Evolutionary conservation across 2,888 invertebrate genomes (phyloP).

Genomic region (Argynnis bischoffii): DNA sequence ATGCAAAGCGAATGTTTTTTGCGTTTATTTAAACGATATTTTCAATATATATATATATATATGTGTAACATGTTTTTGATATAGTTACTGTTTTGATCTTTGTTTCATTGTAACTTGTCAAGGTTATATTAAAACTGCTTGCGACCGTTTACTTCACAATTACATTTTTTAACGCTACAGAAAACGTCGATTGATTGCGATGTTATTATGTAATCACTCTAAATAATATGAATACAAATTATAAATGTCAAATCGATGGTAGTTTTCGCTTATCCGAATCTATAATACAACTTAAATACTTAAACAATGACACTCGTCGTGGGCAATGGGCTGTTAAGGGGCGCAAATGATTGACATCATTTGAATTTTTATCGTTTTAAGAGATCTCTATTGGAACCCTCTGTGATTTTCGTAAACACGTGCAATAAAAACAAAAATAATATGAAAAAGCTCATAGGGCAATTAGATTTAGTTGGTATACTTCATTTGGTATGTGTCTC

Average conservation of each 20-base stretch:
- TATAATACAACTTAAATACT: not conserved
- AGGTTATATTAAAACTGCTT: not conserved
- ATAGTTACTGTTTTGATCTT: too few relatives aligned
- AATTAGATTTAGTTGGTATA: slow-evolving; percentile 18
- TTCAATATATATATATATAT: too few relatives aligned
- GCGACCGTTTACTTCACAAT: slow-evolving; percentile 8
- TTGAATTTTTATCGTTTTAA: slow-evolving; percentile 10
- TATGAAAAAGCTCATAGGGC: slow-evolving; percentile 31
- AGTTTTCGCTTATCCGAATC: not conserved
- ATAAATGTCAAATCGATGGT: not conserved
- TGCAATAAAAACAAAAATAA: slow-evolving; percentile 58
- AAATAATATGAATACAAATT: not conserved
- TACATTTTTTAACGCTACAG: not conserved
- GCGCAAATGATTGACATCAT: not conserved
- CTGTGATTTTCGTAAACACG: slow-evolving; percentile 71
- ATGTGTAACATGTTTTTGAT: too few relatives aligned
- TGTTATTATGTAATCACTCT: not conserved
- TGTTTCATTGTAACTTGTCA: not conserved
- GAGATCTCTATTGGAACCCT: slow-evolving; percentile 64
- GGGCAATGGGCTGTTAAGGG: not conserved
- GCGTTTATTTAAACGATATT: too few relatives aligned
- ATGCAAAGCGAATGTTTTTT: too few relatives aligned
- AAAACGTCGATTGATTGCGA: not conserved
- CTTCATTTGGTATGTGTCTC: slow-evolving; percentile 57
- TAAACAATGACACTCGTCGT: not conserved